Evolutionary conservation across 2,797 vertebrate genomes (phyloP).

Genomic region (Danio albolineatus): DNA sequence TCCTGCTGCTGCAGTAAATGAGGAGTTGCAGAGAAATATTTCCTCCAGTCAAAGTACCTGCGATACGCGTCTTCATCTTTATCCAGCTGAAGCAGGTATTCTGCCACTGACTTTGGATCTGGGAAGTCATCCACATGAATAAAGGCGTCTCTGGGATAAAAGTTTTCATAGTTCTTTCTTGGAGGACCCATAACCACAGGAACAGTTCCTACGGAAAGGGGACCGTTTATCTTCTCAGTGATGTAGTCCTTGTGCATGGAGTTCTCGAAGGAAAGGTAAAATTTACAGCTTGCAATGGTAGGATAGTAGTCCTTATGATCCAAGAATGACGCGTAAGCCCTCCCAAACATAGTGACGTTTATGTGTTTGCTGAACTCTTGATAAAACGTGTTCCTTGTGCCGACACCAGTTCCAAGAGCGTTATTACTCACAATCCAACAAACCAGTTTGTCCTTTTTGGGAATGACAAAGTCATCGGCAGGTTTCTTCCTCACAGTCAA

Average conservation of each 20-base stretch:
- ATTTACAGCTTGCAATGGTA: slow-evolving; percentile 85
- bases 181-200: slow-evolving; percentile 86
- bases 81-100: slow-evolving; percentile 82
- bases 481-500: slow-evolving; percentile 75
- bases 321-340: slow-evolving; percentile 75
- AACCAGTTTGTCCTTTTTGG: slow-evolving; percentile 84
- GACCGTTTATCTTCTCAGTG: slow-evolving; percentile 86
- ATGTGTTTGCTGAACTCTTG: slow-evolving; percentile 84
- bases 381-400: slow-evolving; percentile 81
- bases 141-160: slow-evolving; percentile 84
- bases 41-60: slow-evolving; percentile 86
- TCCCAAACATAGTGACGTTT: slow-evolving; percentile 81
- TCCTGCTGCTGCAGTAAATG: slow-evolving; percentile 73
- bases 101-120: slow-evolving; percentile 81
- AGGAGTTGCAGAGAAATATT: slow-evolving; percentile 76
- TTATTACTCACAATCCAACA: slow-evolving; percentile 87
- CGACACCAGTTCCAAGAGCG: slow-evolving; percentile 66
- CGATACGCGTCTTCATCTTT: slow-evolving; percentile 82
- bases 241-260: slow-evolving; percentile 89
- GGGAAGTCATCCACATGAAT: slow-evolving; percentile 88
- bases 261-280: slow-evolving; percentile 89
- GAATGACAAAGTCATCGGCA: slow-evolving; percentile 77
- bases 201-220: slow-evolving; percentile 82
- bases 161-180: slow-evolving; percentile 88
- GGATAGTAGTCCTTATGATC: slow-evolving; percentile 79